These are phyloP conservation scores for Aphelinus atriplicis DNA, from an alignment of 1,140 invertebrate genomes.

Conservation along the genomic window DNA sequence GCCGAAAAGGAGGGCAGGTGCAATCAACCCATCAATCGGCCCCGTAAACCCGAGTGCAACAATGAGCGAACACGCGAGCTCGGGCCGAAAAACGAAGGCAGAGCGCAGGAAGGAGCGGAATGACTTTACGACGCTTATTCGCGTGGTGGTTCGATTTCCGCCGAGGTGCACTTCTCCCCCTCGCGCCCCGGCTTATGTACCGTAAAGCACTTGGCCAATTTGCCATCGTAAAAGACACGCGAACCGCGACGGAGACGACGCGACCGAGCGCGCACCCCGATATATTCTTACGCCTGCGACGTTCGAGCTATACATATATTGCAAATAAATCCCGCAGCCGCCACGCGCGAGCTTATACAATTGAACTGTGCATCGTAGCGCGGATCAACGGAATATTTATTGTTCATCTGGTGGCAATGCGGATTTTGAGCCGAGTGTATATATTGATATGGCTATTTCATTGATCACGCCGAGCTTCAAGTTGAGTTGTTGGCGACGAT, in stretches of 20 bases:
- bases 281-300: no score
- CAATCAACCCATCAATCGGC: neutral
- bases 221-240: slow-evolving; percentile 27
- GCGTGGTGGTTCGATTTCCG: slow-evolving; percentile 4
- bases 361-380: no score
- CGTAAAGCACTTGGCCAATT: neutral
- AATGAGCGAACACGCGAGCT: neutral
- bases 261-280: neutral
- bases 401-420: no score
- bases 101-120: neutral
- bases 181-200: neutral
- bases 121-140: slow-evolving; percentile 8
- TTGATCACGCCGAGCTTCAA: no score
- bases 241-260: slow-evolving; percentile 28
- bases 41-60: neutral
- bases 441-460: no score
- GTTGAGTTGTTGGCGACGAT: no score
- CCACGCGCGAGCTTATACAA: no score
- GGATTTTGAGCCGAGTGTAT: no score
- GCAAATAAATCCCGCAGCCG: no score
- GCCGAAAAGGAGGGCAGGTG: neutral
- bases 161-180: neutral
- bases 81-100: neutral
- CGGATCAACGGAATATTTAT: no score
- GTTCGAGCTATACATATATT: no score